Percentiles rank a stretch among this genome's conserved stretches.
Conservation (phyloP, 2,888 invertebrate genomes). For the Furcula furcula region DNA sequence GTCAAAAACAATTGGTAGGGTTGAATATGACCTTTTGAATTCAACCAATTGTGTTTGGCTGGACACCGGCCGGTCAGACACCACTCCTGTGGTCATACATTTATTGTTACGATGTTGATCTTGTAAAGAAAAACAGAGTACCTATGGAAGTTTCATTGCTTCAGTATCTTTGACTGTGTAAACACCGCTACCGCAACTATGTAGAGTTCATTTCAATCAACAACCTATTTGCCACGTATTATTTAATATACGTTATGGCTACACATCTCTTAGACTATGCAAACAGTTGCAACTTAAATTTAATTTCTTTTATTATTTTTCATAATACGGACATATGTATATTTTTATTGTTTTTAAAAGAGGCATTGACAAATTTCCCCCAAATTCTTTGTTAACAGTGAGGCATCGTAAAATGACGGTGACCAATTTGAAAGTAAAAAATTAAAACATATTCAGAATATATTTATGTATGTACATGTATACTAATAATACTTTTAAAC, state of each 20-base stretch:
- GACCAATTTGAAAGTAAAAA: slow-evolving; percentile 51
- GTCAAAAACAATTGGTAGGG: too few relatives aligned
- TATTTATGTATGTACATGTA: slow-evolving; percentile 71
- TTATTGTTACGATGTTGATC: too few relatives aligned
- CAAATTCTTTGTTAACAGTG: slow-evolving; percentile 23
- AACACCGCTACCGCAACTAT: background rate
- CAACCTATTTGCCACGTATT: slow-evolving; percentile 12
- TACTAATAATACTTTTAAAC: slow-evolving; percentile 80
- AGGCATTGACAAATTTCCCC: slow-evolving; percentile 29
- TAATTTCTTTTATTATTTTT: too few relatives aligned
- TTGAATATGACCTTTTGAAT: too few relatives aligned
- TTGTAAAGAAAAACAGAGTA: too few relatives aligned
- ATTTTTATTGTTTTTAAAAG: slow-evolving; percentile 33
- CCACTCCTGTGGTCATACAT: too few relatives aligned
- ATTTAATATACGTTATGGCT: slow-evolving; percentile 10
- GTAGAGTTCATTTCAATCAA: slow-evolving; percentile 20
- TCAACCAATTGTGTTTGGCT: too few relatives aligned
- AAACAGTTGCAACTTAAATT: slow-evolving; percentile 6
- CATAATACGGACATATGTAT: too few relatives aligned
- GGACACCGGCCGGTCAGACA: too few relatives aligned
- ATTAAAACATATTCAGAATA: slow-evolving; percentile 64
- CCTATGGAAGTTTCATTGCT: too few relatives aligned
- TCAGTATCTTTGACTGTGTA: background rate
- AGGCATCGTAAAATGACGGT: slow-evolving; percentile 30
- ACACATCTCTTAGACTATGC: slow-evolving; percentile 8